phyloP scores from a whole-genome alignment of 2,888 invertebrate genomes.

The Cheilosia soror region DNA sequence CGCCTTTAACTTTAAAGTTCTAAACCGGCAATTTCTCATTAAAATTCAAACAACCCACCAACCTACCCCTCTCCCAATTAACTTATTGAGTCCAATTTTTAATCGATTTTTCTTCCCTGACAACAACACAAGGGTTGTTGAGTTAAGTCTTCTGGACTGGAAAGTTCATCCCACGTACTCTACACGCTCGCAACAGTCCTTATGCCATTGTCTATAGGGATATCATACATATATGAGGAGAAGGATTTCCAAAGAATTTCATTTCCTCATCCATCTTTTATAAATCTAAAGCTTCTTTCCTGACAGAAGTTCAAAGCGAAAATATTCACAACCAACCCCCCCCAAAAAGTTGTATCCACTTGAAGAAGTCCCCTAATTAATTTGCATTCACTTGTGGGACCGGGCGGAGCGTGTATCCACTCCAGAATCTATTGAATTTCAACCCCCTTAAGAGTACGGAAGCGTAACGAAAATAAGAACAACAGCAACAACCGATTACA shows the following conservation, averaged over 20 bases:
- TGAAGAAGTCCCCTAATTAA: constrained; percentile 29
- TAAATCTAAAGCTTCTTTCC: background rate
- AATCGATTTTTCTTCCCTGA: too few relatives aligned
- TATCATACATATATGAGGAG: too few relatives aligned
- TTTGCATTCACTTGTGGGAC: constrained; percentile 22
- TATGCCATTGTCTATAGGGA: too few relatives aligned
- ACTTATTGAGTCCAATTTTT: too few relatives aligned
- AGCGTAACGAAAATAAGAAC: constrained; percentile 3
- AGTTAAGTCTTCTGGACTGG: too few relatives aligned
- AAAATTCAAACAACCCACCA: background rate
- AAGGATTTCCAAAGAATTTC: too few relatives aligned
- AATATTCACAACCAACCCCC: constrained; percentile 3
- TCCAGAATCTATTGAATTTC: constrained; percentile 12
- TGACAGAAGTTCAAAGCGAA: background rate
- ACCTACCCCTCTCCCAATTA: background rate
- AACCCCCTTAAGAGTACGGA: background rate
- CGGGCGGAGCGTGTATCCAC: background rate
- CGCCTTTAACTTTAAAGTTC: too few relatives aligned
- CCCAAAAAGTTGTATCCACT: constrained; percentile 1
- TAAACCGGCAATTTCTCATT: background rate
- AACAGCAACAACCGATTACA: constrained; percentile 23
- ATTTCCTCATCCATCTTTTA: too few relatives aligned
- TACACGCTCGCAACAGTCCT: too few relatives aligned
- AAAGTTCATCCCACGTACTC: too few relatives aligned
- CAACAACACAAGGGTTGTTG: too few relatives aligned